Evolutionary conservation across 2,888 invertebrate genomes (phyloP), one percentile per base, ranked within the genome.

Genomic region (Eristalis pertinax): DNA sequence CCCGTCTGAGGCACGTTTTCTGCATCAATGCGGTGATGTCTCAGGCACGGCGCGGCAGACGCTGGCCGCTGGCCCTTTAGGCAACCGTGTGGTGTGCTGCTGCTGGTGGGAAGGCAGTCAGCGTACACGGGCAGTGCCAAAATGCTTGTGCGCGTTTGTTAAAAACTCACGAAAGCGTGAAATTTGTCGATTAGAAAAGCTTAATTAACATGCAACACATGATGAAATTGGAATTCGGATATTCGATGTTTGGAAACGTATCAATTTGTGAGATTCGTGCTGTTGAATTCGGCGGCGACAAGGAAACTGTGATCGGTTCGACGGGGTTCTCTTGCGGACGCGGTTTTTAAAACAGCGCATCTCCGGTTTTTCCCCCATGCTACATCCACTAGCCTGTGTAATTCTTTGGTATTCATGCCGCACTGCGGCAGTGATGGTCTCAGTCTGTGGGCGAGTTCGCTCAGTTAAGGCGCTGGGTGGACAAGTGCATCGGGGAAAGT

Each of bases 131-230:
- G 26, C 38, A 65, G 63, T 78, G 75, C 74, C 82, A 74, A 86
- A 83, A 73, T 75, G 19, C 15, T 32, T 75, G 29, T 60, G 38
- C 56, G 50, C 75, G 56, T 78, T 86, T 78, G 62, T 75, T 70
- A 7, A 29, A 78, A 75, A 86, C 19, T 70, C 78, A 74, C 15
- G 58, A 69, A 65, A 67, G 70, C 86, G 63, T 83, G 78, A 86
- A 86, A 86, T 83, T 67, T 73, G 70, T 75, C 78, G 62, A 82
- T 86, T 86, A 86, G 65, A 78, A 75, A 24, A 78, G 26, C 75
- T 75, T 70, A 72, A 83, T 83, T 82, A 70, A 62, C 10, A 78
- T 70, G 78, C 69, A 81, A 73, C 38, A 58, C 72, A 38, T 68
- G 63, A 73, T 41, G 64, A 58, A 72, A 70, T 70, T 22, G 26